phyloP scores from a whole-genome alignment of 2,797 vertebrate genomes.

The Dipus sagitta region DNA sequence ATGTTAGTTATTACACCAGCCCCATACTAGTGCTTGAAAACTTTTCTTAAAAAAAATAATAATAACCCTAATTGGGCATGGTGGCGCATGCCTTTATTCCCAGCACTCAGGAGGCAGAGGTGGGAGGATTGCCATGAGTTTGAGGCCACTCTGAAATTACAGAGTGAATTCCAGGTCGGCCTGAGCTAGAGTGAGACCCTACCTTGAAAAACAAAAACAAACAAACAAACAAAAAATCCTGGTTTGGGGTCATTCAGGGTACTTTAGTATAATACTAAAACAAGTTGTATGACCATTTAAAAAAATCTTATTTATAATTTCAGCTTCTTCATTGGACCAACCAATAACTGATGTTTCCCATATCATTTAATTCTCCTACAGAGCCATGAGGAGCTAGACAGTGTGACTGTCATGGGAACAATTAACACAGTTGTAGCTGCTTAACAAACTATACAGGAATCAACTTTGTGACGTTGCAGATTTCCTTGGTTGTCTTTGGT shows the following conservation, averaged over 20 bases:
- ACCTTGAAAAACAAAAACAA: no score
- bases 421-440: background rate
- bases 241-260: background rate
- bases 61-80: background rate
- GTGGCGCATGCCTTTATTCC: no score
- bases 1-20: background rate
- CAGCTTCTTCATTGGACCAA: background rate
- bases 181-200: no score
- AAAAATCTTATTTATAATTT: background rate
- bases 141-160: no score
- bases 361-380: background rate
- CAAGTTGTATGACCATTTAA: background rate
- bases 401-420: background rate
- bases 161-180: no score
- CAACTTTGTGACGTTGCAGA: background rate
- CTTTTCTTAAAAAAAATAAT: conserved; percentile 30
- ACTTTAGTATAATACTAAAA: conserved; percentile 7
- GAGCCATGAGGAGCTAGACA: background rate
- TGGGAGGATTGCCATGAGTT: no score
- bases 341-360: background rate
- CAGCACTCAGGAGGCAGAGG: no score
- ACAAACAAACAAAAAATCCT: no score
- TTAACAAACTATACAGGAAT: background rate
- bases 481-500: conserved; percentile 24
- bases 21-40: background rate